Conservation (phyloP, 2,797 vertebrate genomes). For the Graptemys geographica region DNA sequence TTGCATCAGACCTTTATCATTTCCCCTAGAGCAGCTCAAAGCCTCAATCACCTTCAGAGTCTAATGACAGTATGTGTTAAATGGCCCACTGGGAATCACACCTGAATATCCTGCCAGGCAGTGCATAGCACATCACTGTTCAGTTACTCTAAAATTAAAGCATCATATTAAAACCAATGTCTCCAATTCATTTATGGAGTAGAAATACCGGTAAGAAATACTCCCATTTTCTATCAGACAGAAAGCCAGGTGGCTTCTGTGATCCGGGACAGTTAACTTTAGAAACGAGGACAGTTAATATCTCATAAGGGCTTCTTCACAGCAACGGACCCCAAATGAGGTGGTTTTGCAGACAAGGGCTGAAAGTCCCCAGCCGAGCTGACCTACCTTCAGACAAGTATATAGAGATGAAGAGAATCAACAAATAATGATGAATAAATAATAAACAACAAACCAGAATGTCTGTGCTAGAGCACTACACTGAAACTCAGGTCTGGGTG, state of each 20-base stretch:
- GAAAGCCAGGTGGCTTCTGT: neutral
- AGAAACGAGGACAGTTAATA: neutral
- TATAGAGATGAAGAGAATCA: neutral
- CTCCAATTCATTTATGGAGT: neutral
- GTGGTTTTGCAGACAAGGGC: neutral
- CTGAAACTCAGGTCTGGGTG: neutral
- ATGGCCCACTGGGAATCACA: neutral
- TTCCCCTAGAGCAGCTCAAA: neutral
- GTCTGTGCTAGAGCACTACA: neutral
- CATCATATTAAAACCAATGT: accelerated
- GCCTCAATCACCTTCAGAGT: neutral
- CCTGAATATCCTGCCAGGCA: neutral
- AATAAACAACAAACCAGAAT: neutral
- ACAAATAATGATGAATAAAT: neutral
- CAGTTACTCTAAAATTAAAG: neutral
- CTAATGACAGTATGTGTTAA: neutral
- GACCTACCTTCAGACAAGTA: neutral
- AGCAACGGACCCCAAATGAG: neutral
- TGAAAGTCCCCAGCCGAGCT: neutral
- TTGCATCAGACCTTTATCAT: neutral
- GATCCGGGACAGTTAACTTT: neutral
- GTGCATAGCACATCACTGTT: neutral
- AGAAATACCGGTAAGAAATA: neutral
- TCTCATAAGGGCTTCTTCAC: neutral
- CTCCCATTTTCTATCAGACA: neutral